Percentiles rank a stretch among this genome's conserved stretches.
Conservation (phyloP, 35 echinoderm and acorn worm species). For the Acanthaster planci region DNA sequence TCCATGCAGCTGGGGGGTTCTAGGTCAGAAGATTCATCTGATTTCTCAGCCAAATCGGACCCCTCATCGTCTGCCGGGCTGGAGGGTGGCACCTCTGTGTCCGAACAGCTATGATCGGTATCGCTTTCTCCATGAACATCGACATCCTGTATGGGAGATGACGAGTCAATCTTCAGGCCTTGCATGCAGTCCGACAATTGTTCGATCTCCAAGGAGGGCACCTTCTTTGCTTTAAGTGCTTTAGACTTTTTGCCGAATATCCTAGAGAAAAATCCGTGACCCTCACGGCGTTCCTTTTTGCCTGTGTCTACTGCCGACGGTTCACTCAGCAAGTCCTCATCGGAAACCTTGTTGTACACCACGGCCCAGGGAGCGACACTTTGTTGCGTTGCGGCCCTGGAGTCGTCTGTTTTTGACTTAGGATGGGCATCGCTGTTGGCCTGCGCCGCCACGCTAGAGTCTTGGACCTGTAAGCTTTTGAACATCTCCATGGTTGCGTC, state of each 20-base stretch:
- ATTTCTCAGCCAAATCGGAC: not conserved
- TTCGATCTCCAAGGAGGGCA: not conserved
- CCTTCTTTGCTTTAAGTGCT: not conserved
- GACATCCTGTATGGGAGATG: not conserved
- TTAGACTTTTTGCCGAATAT: constrained; percentile 13
- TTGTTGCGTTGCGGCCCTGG: not conserved
- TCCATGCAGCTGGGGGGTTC: constrained; percentile 2
- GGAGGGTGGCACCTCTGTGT: not conserved
- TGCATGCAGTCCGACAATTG: not conserved
- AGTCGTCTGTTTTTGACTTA: not conserved
- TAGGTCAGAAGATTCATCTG: not conserved
- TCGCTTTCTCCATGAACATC: not conserved
- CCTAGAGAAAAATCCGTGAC: constrained; percentile 11
- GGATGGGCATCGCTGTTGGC: not conserved
- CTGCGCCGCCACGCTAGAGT: not conserved
- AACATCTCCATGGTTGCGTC: not conserved
- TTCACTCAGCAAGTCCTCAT: not conserved
- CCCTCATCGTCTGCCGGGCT: not conserved
- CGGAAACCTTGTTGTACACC: not conserved
- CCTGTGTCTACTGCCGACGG: not conserved
- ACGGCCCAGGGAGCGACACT: constrained; percentile 12
- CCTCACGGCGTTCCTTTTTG: not conserved
- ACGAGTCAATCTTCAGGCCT: not conserved
- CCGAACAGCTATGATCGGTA: not conserved
- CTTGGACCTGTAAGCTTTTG: not conserved